These are phyloP conservation scores for Prunella fulvescens DNA, from an alignment of 2,113 vertebrate genomes.

Conservation along the genomic window DNA sequence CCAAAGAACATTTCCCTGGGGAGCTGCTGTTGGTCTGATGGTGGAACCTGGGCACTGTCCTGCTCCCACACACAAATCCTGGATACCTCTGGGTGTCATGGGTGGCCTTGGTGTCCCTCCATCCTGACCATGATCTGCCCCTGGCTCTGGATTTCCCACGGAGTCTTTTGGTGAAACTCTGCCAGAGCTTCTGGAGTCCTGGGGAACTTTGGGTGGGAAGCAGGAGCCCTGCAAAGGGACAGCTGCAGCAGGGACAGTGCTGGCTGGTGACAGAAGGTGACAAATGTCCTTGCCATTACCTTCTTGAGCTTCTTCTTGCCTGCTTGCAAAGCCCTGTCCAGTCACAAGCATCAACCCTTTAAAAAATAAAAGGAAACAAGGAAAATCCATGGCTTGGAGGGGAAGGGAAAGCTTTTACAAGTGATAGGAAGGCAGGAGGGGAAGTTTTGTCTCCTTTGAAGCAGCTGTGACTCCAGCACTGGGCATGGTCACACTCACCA, in stretches of 20 bases:
- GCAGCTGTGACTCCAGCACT: neutral
- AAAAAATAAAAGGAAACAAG: neutral
- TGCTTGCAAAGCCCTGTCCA: neutral
- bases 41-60: neutral
- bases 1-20: neutral
- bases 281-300: neutral
- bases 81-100: neutral
- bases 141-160: neutral
- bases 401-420: neutral
- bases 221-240: neutral
- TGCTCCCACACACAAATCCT: neutral
- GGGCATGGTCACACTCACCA: neutral
- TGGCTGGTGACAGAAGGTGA: neutral
- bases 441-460: neutral
- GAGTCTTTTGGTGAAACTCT: neutral
- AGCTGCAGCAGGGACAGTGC: neutral
- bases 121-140: neutral
- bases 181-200: neutral
- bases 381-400: neutral
- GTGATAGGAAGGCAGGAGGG: neutral
- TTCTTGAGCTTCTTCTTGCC: neutral
- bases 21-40: too few relatives aligned
- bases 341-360: neutral
- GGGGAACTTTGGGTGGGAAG: neutral
- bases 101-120: neutral